Percentiles rank a stretch among this genome's conserved stretches.
Conservation (phyloP, 2,888 invertebrate genomes). For the Apamea sordens region DNA sequence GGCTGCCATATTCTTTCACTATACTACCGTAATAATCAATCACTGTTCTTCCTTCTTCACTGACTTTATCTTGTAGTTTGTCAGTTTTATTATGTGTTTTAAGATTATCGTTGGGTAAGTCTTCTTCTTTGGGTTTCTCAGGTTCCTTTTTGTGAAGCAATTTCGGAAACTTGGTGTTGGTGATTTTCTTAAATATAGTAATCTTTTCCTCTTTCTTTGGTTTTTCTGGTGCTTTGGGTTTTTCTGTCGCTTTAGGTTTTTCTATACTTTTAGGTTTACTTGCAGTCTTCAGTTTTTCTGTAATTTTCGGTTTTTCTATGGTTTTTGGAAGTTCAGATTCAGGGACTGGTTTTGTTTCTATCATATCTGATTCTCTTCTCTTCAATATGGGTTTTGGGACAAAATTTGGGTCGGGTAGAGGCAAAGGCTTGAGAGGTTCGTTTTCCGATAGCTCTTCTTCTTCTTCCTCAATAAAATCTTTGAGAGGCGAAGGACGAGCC, state of each 20-base stretch:
- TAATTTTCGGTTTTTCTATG: constrained; percentile 65
- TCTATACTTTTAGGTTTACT: constrained; percentile 72
- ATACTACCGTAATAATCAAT: constrained; percentile 95
- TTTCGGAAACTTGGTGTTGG: constrained; percentile 84
- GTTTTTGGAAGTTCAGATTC: constrained; percentile 55
- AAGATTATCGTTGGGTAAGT: constrained; percentile 60
- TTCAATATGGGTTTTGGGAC: constrained; percentile 95
- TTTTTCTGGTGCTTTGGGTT: constrained; percentile 70
- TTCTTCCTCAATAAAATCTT: constrained; percentile 78
- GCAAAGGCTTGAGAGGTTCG: constrained; percentile 90
- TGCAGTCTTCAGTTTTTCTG: constrained; percentile 69
- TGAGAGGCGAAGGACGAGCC: constrained; percentile 73
- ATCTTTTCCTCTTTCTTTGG: constrained; percentile 82
- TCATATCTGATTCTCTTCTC: constrained; percentile 82
- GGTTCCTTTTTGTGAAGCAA: constrained; percentile 82
- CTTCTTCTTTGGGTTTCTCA: constrained; percentile 71
- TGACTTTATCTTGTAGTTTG: constrained; percentile 81
- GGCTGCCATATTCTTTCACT: constrained; percentile 92
- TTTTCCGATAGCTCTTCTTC: constrained; percentile 89
- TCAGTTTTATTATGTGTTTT: constrained; percentile 73
- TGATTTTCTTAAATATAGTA: constrained; percentile 84
- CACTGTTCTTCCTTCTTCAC: constrained; percentile 92
- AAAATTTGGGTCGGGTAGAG: constrained; percentile 93
- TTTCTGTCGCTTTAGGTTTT: constrained; percentile 68
- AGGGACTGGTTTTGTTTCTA: constrained; percentile 66